These are phyloP conservation scores for Marisa cornuarietis DNA, from an alignment of 1,140 invertebrate species.

Conservation along the genomic window DNA sequence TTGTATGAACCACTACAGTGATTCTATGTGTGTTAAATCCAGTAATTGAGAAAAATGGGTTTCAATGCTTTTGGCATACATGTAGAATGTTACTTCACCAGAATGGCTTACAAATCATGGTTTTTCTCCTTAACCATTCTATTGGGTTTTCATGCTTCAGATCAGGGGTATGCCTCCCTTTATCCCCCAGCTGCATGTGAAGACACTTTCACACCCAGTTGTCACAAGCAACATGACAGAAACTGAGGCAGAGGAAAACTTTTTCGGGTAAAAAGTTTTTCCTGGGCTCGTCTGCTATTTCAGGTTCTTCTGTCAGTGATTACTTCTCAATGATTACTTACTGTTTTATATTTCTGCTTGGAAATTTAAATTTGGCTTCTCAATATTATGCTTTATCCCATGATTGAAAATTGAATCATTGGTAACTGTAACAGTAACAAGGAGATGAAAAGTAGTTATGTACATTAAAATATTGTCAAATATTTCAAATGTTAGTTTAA, in stretches of 20 bases:
- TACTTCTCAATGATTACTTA: too few species aligned
- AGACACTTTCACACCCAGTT: slow-evolving; percentile 24
- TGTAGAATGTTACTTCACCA: neutral
- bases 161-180: slow-evolving; percentile 15
- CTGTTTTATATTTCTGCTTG: too few species aligned
- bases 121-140: neutral
- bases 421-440: too few species aligned
- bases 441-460: too few species aligned
- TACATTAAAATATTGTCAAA: too few species aligned
- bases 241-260: slow-evolving; percentile 32
- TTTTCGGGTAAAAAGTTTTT: slow-evolving; percentile 29
- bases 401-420: too few species aligned
- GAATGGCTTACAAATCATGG: neutral
- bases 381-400: too few species aligned
- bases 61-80: neutral
- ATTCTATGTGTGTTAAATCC: neutral
- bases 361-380: too few species aligned
- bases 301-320: neutral
- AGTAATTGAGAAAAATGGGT: neutral
- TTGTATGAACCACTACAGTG: neutral
- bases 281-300: neutral
- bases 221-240: slow-evolving; percentile 28
- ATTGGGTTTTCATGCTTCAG: slow-evolving; percentile 24
- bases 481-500: too few species aligned
- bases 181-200: slow-evolving; percentile 37